Evolutionary conservation across 2,888 invertebrate species (phyloP).

Genomic region (Caenorhabditis doughertyi): DNA sequence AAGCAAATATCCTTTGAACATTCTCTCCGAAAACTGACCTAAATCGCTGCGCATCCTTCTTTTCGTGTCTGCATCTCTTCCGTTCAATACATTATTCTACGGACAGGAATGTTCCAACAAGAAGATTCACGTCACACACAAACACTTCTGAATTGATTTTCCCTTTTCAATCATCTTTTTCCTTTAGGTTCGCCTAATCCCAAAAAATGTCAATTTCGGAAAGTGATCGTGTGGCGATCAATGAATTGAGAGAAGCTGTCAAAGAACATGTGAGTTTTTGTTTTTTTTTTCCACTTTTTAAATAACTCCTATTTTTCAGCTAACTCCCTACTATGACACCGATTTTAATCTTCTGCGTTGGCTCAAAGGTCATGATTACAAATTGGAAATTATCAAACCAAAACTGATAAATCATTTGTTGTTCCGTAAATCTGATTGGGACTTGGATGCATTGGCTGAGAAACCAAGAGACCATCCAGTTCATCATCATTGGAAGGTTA

Average conservation of each 20-base stretch:
- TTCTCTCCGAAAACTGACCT: constrained; percentile 43
- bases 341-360: constrained; percentile 77
- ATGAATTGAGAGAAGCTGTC: constrained; percentile 69
- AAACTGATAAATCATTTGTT: constrained; percentile 74
- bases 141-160: constrained; percentile 29
- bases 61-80: constrained; percentile 26
- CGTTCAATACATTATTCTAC: not conserved
- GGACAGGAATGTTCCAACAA: constrained; percentile 10
- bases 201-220: constrained; percentile 66
- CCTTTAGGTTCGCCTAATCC: not conserved
- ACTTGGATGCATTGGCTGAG: constrained; percentile 70
- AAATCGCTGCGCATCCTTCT: constrained; percentile 53
- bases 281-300: not conserved
- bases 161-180: not conserved
- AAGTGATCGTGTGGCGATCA: constrained; percentile 69
- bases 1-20: not conserved
- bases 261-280: constrained; percentile 70
- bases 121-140: not conserved
- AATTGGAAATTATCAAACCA: constrained; percentile 71
- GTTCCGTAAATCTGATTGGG: constrained; percentile 75
- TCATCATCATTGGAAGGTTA: constrained; percentile 77
- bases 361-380: constrained; percentile 76
- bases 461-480: constrained; percentile 73
- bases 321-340: constrained; percentile 78
- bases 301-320: constrained; percentile 51